Evolutionary conservation across 1,140 invertebrate genomes (phyloP), one percentile per base, ranked within the genome.

Genomic region (Leptoteleia sp.): DNA sequence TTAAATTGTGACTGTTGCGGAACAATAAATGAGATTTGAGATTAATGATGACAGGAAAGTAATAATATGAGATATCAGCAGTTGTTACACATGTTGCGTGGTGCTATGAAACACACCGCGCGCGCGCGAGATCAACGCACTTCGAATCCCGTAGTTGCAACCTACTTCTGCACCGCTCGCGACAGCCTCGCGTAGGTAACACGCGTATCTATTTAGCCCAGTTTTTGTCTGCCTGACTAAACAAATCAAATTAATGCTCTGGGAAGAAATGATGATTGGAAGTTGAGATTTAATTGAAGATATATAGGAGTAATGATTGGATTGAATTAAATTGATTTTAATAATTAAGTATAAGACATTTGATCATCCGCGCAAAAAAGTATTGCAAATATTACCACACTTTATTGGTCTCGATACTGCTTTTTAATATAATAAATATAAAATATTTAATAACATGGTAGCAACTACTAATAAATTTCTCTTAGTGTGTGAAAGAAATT

Each of bases 121-220:
- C 47, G 37, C 47, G 47, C 15, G 54, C 64, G 57, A 79, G 77
- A 76, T 71, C 77, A 80, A 76, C 61, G 72, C 48, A 72, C 78
- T 38, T 62, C 45, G 29, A 35, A 81, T 71, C 65, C 72, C 70
- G 80, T 71, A 76, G 72, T 33, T 35, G 65, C 64, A 81, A 82
- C 81, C 81, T 79, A 81, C 81, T 81, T 82, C 25, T 52, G 57
- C 25, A 25, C 47, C 47, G 11, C 48, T 73, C 48, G 47, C 61
- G 42, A 77, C 62, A 76, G 61, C 62, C 50, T 61, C 77, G 43
- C 38, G 8, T 35, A 67, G 19, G 38, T 62, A 80, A 70, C 57
- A 64, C 68, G 61, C 62, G 76, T 64, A 64, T 78, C 71, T 76
- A 47, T 78, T 76, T 73, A 80, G 65, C 73, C 77, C 64, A 80